Conservation (phyloP, 2,113 vertebrate species). For the Thalassarche chlororhynchos region DNA sequence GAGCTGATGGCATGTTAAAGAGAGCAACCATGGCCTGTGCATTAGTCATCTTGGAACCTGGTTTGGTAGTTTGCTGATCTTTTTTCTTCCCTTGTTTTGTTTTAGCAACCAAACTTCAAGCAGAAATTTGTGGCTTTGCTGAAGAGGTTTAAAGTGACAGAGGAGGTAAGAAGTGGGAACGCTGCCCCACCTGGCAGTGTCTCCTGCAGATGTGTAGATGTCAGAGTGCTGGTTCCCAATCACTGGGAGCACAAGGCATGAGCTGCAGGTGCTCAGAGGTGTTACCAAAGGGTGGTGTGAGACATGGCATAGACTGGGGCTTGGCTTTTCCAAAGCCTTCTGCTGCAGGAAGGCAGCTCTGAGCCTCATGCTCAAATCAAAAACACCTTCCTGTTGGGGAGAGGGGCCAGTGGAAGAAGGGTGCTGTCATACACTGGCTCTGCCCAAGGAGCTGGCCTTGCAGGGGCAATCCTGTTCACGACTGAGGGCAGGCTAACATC, state of each 20-base stretch:
- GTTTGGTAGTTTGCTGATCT: not conserved
- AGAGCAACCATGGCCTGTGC: not conserved
- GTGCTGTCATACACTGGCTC: not conserved
- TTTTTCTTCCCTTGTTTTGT: not conserved
- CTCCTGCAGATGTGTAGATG: not conserved
- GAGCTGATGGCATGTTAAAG: not conserved
- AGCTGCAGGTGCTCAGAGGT: not conserved
- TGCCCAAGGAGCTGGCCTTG: not conserved
- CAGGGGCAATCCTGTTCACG: not conserved
- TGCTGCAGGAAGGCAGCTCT: not conserved
- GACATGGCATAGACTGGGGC: not conserved
- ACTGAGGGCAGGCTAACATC: not conserved
- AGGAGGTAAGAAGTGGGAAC: constrained; percentile 83
- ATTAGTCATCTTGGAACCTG: not conserved
- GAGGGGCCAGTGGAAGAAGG: not conserved
- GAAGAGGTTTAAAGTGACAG: constrained; percentile 92
- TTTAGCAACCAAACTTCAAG: constrained; percentile 98
- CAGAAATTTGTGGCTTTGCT: constrained; percentile 95
- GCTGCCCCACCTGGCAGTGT: not conserved
- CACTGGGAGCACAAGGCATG: not conserved
- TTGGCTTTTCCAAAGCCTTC: not conserved
- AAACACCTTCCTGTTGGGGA: not conserved
- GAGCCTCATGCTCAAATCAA: not conserved
- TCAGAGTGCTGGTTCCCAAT: not conserved
- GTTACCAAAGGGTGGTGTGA: not conserved